phyloP scores from a whole-genome alignment of 2,888 invertebrate species.

The Drosophila paranaensis region DNA sequence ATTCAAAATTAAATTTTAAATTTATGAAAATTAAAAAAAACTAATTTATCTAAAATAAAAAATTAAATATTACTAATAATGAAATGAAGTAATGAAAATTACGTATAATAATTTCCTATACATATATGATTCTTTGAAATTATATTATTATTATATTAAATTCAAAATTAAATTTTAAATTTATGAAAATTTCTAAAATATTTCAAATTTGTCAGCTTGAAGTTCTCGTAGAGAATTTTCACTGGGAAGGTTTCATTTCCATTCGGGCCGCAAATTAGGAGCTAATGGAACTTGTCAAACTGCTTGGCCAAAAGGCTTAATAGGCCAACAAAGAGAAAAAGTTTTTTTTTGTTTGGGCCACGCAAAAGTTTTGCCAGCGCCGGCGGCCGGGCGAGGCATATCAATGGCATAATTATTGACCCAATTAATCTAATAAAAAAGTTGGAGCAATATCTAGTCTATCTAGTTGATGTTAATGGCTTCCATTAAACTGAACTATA shows the following conservation, averaged over 20 bases:
- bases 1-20: too few relatives aligned
- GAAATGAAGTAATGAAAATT: too few relatives aligned
- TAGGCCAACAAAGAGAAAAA: constrained; percentile 41
- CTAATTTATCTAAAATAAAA: too few relatives aligned
- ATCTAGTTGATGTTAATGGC: constrained; percentile 47
- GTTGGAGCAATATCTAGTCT: constrained; percentile 1
- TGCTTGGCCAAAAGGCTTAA: constrained; percentile 58
- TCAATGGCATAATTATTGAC: constrained; percentile 26
- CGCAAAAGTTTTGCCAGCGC: constrained; percentile 40
- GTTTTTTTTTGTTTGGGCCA: constrained; percentile 17
- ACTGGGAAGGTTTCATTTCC: constrained; percentile 34
- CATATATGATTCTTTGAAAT: too few relatives aligned
- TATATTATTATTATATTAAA: too few relatives aligned
- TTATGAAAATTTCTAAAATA: too few relatives aligned
- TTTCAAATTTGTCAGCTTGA: too few relatives aligned
- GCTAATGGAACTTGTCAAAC: constrained; percentile 62
- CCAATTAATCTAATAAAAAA: constrained; percentile 24
- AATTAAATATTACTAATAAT: too few relatives aligned
- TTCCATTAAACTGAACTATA: constrained; percentile 50
- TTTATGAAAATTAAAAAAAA: too few relatives aligned
- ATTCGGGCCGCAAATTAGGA: constrained; percentile 58
- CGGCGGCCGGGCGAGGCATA: constrained; percentile 12
- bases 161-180: too few relatives aligned
- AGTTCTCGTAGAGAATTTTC: background rate
- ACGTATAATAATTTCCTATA: too few relatives aligned